Base-by-base conservation (phyloP, 2,113 vertebrate genomes). In the Mobula hypostoma region DNA sequence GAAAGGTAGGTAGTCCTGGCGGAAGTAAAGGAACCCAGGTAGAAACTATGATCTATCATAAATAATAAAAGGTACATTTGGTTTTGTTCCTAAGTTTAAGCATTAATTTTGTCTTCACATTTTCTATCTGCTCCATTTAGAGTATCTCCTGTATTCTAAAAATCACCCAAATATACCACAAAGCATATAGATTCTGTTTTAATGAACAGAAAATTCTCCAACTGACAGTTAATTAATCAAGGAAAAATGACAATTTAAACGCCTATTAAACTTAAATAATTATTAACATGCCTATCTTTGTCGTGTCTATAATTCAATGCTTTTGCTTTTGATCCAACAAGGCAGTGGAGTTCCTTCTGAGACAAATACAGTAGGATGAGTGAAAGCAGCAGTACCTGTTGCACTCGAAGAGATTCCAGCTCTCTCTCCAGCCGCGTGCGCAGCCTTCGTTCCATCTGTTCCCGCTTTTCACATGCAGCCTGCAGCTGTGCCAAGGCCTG, bases 361-460 rank as follows among this genome's bases (percentile, higher is more conserved):
- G 14, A 32, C 29, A 17, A 19, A 24, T 32, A 48, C 48, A 48
- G 48, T 48, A 90, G 15, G 29, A 32, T 66, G 61, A 32, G 24
- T n/a, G 85, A 90, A 90, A 66, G 61, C 14, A 90, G 15, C 12
- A 63, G 17, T 94, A 98, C 98, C 97, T 98, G 98, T 95, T 98
- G 98, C 87, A 97, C 96, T 92, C 98, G 96, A 95, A 98, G 95
- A 0, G 97, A 97, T 61, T 98, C 97, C 95, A 98, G 96, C 95
- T 98, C 98, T 87, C 97, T 95, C 95, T 98, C 98, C 95, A 98
- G 96, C 92, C 97, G 97, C 0, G 97, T 98, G 36, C 98, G 97
- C 94, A 98, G 96, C 21, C 98, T 96, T 83, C 96, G 97, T 95
- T 98, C 98, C 96, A 98, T 97, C 96, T 98, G 98, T 95, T 98